Evolutionary conservation across 2,888 invertebrate species (phyloP).

Genomic region (Sinodicranocentrus sp.): DNA sequence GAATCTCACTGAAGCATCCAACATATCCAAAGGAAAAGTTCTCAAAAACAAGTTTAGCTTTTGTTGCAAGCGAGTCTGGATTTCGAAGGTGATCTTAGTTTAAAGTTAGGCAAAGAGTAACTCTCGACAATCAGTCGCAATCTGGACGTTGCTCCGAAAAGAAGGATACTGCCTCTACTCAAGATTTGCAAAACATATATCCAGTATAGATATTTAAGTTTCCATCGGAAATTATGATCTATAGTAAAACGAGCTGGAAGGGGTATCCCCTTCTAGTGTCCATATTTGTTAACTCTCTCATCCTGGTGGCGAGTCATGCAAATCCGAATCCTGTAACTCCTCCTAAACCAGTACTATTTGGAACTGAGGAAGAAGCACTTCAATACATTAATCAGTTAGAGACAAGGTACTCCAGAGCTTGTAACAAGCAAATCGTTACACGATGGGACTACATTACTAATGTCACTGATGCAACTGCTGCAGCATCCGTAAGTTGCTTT

Average conservation of each 20-base stretch:
- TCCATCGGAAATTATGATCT: conserved; percentile 22
- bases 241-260: not conserved
- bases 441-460: conserved; percentile 75
- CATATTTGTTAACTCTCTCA: not conserved
- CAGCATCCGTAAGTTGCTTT: conserved; percentile 72
- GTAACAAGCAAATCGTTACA: conserved; percentile 66
- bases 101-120: not conserved
- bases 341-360: not conserved
- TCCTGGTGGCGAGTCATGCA: conserved; percentile 12
- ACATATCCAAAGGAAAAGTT: no score
- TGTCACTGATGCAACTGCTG: conserved; percentile 72
- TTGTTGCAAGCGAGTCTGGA: no score
- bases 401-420: conserved; percentile 65
- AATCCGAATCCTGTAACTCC: not conserved
- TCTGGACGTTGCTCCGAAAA: not conserved
- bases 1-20: no score
- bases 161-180: not conserved
- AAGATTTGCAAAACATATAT: not conserved
- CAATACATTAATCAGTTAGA: conserved; percentile 60
- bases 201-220: not conserved
- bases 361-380: conserved; percentile 64
- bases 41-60: no score
- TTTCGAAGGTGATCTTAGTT: not conserved
- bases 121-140: no score
- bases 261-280: not conserved